Base-by-base conservation (phyloP, 2,113 vertebrate genomes). In the Rhinolophus sinicus region DNA sequence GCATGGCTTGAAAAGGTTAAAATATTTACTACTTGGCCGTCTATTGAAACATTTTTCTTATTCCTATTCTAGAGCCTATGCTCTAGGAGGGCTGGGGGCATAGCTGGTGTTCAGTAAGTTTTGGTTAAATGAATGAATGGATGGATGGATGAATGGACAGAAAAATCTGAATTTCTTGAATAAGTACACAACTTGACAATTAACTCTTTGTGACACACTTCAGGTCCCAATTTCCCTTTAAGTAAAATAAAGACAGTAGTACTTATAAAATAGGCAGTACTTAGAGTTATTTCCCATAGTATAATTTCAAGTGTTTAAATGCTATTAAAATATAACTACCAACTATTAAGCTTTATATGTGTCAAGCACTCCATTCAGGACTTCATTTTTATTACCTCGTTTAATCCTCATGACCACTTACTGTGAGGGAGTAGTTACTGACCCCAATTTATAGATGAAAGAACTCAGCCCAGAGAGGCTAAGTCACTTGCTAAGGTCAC, bases 301-400 rank as follows among this genome's bases (percentile, higher is more conserved):
- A 88, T 54, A 76, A 67, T 47, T 85, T 47, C 0, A 1, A 96
- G 96, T 97, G 2, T 10, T 97, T 94, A 97, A 96, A 35, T 92
- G 93, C 97, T 97, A 94, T 96, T 96, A 97, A 97, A 96, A 58
- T 88, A 47, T 93, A 96, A 86, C 94, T 95, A 11, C 90, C 93
- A n/a, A 82, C 92, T 97, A 96, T 97, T 98, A 96, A 96, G 69
- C 30, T 58, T 94, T 82, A 62, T 96, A 72, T 92, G 90, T 95
- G 96, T 2, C 35, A 88, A 96, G 86, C 86, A 96, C 60, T 86
- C 94, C 90, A 88, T 96, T 88, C 96, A 94, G 92, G 50, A 10
- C 62, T 97, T 96, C 93, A 92, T 92, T 96, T 96, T 97, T 93
- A 98, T 96, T 73, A 58, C 70, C 33, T 94, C 47, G 56, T 69